Evolutionary conservation across 2,797 vertebrate species (phyloP).

Genomic region (Ptychobarbus kaznakovi): DNA sequence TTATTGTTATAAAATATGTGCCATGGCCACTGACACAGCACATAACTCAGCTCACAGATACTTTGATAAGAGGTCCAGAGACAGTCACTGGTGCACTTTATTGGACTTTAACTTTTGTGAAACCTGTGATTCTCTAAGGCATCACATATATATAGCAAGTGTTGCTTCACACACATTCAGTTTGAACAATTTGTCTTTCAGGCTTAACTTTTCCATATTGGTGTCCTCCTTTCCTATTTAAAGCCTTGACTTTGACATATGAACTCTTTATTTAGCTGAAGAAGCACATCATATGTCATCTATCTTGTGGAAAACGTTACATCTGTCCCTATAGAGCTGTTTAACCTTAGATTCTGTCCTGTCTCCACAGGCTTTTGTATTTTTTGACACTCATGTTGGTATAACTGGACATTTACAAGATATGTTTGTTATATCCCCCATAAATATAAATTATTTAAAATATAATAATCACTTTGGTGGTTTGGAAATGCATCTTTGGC

Average conservation of each 20-base stretch:
- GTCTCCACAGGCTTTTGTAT: neutral
- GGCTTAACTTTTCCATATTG: neutral
- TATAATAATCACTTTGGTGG: neutral
- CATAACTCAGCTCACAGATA: constrained; percentile 6
- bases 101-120: neutral
- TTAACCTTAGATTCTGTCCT: neutral
- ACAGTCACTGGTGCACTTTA: neutral
- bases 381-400: neutral
- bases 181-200: neutral
- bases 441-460: neutral
- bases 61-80: neutral
- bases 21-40: neutral
- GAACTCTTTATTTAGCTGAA: constrained; percentile 28
- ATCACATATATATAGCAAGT: neutral
- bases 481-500: neutral
- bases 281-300: constrained; percentile 22
- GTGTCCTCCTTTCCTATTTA: constrained; percentile 2
- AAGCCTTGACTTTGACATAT: constrained; percentile 24
- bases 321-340: constrained; percentile 14
- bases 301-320: neutral
- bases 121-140: neutral
- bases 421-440: no score
- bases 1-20: constrained; percentile 17
- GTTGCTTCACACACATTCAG: neutral
- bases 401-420: neutral